Evolutionary conservation across 2,888 invertebrate genomes (phyloP).

Genomic region (Caenorhabditis imperialis): DNA sequence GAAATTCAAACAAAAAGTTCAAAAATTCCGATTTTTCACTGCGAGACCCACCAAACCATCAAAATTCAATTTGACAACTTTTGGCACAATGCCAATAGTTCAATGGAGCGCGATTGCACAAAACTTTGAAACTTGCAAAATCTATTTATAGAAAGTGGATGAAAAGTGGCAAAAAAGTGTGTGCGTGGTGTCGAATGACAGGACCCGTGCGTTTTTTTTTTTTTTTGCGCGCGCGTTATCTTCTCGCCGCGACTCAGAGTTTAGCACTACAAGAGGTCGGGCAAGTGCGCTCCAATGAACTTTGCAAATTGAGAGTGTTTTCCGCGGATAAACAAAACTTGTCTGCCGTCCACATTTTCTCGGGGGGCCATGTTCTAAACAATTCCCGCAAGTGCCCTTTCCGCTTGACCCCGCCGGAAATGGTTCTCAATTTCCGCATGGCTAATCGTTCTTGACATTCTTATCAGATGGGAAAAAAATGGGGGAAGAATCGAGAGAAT

Average conservation of each 20-base stretch:
- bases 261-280: not conserved
- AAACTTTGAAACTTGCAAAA: too few relatives aligned
- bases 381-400: too few relatives aligned
- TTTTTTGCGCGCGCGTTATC: too few relatives aligned
- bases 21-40: too few relatives aligned
- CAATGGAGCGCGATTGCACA: too few relatives aligned
- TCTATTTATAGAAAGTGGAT: not conserved
- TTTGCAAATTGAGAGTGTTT: conserved; percentile 1
- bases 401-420: conserved; percentile 32
- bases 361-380: too few relatives aligned
- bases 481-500: conserved; percentile 15
- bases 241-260: conserved; percentile 12
- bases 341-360: too few relatives aligned
- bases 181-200: conserved; percentile 25
- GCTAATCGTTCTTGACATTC: conserved; percentile 1
- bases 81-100: too few relatives aligned
- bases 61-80: too few relatives aligned
- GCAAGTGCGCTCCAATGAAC: conserved; percentile 31
- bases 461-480: not conserved
- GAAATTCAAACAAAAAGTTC: too few relatives aligned
- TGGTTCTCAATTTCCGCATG: conserved; percentile 23
- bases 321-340: conserved; percentile 32
- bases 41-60: too few relatives aligned
- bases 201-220: not conserved
- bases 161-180: not conserved